Evolutionary conservation across 2,888 invertebrate genomes (phyloP).

Genomic region (Lysandra coridon): DNA sequence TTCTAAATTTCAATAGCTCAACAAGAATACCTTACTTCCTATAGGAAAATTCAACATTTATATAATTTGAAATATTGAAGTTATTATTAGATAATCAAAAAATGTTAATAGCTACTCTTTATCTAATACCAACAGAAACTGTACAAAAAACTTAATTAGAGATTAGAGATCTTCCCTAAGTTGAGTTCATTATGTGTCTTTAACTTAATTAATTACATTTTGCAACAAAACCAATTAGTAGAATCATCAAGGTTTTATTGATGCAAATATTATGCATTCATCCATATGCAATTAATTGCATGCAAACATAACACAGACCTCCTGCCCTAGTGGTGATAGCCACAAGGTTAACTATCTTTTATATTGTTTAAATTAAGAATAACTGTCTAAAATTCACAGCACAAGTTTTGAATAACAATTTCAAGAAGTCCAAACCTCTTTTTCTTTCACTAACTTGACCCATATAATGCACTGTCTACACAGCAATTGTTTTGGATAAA

Average conservation of each 20-base stretch:
- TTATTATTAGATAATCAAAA: no score
- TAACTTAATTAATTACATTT: neutral
- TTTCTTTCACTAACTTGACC: conserved; percentile 13
- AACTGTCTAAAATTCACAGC: neutral
- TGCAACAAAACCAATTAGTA: neutral
- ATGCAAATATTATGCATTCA: conserved; percentile 23
- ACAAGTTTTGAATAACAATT: neutral
- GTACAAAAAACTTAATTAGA: neutral
- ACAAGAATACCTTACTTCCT: no score
- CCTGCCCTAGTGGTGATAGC: neutral
- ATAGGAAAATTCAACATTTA: no score
- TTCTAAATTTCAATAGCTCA: neutral
- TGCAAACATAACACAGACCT: conserved; percentile 24
- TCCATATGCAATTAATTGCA: conserved; percentile 14
- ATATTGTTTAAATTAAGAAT: neutral
- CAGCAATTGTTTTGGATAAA: conserved; percentile 17
- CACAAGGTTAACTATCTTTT: neutral
- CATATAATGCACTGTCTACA: neutral
- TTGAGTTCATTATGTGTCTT: neutral
- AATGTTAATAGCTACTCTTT: no score
- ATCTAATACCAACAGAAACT: no score
- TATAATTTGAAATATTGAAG: no score
- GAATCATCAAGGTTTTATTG: neutral
- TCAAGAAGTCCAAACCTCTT: neutral
- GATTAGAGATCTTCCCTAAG: neutral